Evolutionary conservation across 2,113 vertebrate species (phyloP).

Genomic region (Ageneiosus marmoratus): DNA sequence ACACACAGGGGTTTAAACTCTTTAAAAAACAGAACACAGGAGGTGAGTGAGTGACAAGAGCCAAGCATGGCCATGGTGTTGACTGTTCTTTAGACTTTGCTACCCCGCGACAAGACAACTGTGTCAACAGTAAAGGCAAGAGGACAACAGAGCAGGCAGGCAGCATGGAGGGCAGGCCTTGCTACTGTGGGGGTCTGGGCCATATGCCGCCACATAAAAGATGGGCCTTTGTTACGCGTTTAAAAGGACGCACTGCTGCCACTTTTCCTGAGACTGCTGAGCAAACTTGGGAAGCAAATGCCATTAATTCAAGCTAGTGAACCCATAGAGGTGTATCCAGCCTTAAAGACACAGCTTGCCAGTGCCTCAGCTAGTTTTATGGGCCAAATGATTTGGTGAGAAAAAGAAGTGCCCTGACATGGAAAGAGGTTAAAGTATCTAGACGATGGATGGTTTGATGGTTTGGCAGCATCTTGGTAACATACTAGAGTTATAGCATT

Average conservation of each 20-base stretch:
- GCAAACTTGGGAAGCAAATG: constrained; percentile 57
- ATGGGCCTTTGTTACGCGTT: constrained; percentile 58
- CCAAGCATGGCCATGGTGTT: constrained; percentile 3
- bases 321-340: constrained; percentile 60
- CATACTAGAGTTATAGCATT: constrained; percentile 5
- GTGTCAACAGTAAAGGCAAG: constrained; percentile 48
- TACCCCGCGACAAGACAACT: constrained; percentile 49
- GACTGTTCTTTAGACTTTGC: constrained; percentile 31
- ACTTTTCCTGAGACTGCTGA: constrained; percentile 52
- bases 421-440: constrained; percentile 26
- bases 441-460: constrained; percentile 43
- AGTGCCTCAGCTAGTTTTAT: constrained; percentile 51
- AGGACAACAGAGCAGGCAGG: constrained; percentile 46
- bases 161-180: constrained; percentile 44
- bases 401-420: constrained; percentile 30
- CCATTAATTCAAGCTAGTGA: constrained; percentile 62
- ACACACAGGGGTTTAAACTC: constrained; percentile 17
- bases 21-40: constrained; percentile 6
- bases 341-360: constrained; percentile 58
- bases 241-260: constrained; percentile 59
- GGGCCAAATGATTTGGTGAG: constrained; percentile 43
- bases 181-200: constrained; percentile 56
- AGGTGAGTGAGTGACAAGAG: constrained; percentile 37
- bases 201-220: constrained; percentile 58
- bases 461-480: constrained; percentile 26